Percentiles rank a stretch among this genome's conserved stretches.
Conservation (phyloP, 1,140 invertebrate species). For the Plodia interpunctella region DNA sequence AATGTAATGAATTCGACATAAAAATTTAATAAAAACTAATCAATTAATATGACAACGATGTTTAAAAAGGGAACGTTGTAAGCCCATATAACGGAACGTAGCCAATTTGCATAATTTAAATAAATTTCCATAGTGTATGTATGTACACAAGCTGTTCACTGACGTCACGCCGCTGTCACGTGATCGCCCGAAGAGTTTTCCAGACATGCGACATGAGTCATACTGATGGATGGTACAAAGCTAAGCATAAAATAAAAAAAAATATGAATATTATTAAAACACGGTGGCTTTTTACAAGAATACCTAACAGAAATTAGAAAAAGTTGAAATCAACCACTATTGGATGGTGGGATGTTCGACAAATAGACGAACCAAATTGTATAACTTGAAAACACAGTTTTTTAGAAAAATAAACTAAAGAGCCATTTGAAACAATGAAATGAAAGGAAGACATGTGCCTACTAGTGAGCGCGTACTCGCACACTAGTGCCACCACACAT, state of each 20-base stretch:
- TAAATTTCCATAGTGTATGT: conserved; percentile 26
- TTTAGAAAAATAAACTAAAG: too few relatives aligned
- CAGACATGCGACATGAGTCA: conserved; percentile 38
- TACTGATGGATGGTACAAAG: conserved; percentile 24
- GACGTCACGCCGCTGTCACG: conserved; percentile 43
- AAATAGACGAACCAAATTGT: too few relatives aligned
- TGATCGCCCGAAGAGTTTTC: conserved; percentile 51
- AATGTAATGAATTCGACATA: too few relatives aligned
- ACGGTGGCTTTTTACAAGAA: too few relatives aligned
- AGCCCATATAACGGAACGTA: neutral
- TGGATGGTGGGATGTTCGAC: too few relatives aligned
- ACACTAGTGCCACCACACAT: too few relatives aligned
- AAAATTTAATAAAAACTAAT: too few relatives aligned
- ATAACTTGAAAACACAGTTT: too few relatives aligned
- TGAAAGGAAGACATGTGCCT: neutral
- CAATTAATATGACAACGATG: neutral
- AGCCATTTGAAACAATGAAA: too few relatives aligned
- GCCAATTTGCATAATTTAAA: conserved; percentile 8
- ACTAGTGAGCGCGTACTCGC: too few relatives aligned
- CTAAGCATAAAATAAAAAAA: neutral
- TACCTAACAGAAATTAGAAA: too few relatives aligned
- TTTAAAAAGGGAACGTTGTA: conserved; percentile 1
- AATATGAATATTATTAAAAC: neutral
- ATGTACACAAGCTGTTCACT: conserved; percentile 24
- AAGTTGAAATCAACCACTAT: too few relatives aligned